Evolutionary conservation across 2,113 vertebrate genomes (phyloP).

Genomic region (Tragulus kanchil): DNA sequence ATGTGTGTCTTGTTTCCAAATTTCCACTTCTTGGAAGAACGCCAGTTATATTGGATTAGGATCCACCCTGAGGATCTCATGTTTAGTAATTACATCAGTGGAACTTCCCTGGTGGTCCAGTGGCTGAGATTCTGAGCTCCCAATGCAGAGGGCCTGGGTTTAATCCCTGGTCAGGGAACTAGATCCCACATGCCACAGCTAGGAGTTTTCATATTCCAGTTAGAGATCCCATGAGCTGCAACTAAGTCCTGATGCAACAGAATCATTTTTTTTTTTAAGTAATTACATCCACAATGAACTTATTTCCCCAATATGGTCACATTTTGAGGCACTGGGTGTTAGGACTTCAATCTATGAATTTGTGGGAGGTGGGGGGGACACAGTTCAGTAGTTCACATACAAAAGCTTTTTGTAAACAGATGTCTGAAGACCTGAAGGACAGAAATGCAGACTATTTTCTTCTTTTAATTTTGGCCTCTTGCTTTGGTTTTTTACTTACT

Average conservation of each 20-base stretch:
- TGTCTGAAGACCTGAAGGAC: not conserved
- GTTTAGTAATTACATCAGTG: not conserved
- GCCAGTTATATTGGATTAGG: not conserved
- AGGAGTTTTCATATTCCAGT: not conserved
- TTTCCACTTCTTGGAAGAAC: not conserved
- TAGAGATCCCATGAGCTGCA: not conserved
- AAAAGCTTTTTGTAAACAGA: not conserved
- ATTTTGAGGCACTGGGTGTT: not conserved
- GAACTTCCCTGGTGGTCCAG: not conserved
- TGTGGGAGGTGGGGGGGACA: too few relatives aligned
- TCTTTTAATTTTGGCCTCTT: too few relatives aligned
- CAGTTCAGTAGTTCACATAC: rapidly evolving
- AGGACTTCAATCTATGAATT: not conserved
- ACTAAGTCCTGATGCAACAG: not conserved
- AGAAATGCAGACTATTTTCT: not conserved
- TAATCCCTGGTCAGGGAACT: not conserved
- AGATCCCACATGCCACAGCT: not conserved
- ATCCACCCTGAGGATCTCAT: not conserved
- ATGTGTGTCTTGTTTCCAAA: not conserved
- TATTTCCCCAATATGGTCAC: not conserved
- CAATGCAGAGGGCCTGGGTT: not conserved
- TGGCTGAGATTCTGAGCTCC: not conserved
- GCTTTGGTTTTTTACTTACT: too few relatives aligned
- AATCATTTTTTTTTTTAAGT: not conserved
- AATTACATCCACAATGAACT: too few relatives aligned